Evolutionary conservation across 2,888 invertebrate genomes (phyloP).

Genomic region (Choreutis nemorana): DNA sequence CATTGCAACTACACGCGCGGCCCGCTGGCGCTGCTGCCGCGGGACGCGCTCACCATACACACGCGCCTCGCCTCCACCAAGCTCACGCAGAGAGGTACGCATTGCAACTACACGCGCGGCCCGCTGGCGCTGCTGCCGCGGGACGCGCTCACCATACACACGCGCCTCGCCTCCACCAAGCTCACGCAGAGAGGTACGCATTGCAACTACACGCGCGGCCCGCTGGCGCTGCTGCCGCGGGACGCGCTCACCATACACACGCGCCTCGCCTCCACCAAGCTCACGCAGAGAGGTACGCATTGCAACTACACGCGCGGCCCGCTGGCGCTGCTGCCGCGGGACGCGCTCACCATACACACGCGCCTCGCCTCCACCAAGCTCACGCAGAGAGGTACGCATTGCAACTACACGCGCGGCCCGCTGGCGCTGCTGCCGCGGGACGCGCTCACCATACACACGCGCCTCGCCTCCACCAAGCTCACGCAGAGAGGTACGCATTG

Average conservation of each 20-base stretch:
- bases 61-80: slow-evolving; percentile 92
- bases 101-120: slow-evolving; percentile 26
- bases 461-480: no score
- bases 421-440: no score
- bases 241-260: slow-evolving; percentile 84
- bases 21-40: slow-evolving; percentile 26
- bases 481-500: no score
- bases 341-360: slow-evolving; percentile 80
- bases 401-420: no score
- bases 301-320: slow-evolving; percentile 25
- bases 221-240: slow-evolving; percentile 28
- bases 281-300: slow-evolving; percentile 85
- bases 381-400: slow-evolving; percentile 31
- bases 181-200: no score
- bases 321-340: slow-evolving; percentile 46
- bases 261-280: slow-evolving; percentile 89
- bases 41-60: slow-evolving; percentile 79
- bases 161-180: slow-evolving; percentile 90
- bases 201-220: slow-evolving; percentile 25
- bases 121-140: slow-evolving; percentile 28
- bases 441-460: no score
- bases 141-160: slow-evolving; percentile 81
- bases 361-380: slow-evolving; percentile 88
- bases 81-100: no score
- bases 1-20: no score